Conservation (phyloP, 2,888 invertebrate species). For the Panzeria rudis region DNA sequence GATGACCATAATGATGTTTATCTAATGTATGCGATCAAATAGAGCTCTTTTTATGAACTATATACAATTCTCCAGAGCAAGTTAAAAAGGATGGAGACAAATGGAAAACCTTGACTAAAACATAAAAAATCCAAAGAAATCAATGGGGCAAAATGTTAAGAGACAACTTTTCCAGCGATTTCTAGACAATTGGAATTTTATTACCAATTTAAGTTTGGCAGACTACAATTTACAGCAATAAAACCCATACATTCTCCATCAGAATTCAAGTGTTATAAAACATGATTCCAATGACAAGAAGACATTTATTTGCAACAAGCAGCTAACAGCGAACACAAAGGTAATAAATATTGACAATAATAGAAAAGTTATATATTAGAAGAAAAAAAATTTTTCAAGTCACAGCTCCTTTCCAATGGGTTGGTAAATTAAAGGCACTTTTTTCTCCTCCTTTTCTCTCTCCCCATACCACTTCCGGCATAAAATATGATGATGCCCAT, state of each 20-base stretch:
- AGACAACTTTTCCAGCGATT: slow-evolving; percentile 46
- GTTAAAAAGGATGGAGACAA: slow-evolving; percentile 35
- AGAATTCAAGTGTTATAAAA: slow-evolving; percentile 67
- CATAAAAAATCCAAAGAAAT: slow-evolving; percentile 29
- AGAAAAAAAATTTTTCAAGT: slow-evolving; percentile 4
- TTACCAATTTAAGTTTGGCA: slow-evolving; percentile 67
- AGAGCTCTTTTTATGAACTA: slow-evolving; percentile 63
- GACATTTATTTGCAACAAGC: slow-evolving; percentile 43
- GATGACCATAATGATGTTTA: slow-evolving; percentile 71
- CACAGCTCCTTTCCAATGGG: neutral
- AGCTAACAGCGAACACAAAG: slow-evolving; percentile 3
- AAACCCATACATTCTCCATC: slow-evolving; percentile 52
- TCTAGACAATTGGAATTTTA: slow-evolving; percentile 68
- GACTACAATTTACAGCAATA: slow-evolving; percentile 38
- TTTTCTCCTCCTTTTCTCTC: neutral
- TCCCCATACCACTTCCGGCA: no score
- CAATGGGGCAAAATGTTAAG: slow-evolving; percentile 4
- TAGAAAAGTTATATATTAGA: slow-evolving; percentile 8
- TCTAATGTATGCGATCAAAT: slow-evolving; percentile 70
- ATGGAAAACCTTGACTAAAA: slow-evolving; percentile 17
- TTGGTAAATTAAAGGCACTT: neutral
- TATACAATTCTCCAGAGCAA: slow-evolving; percentile 63
- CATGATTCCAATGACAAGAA: slow-evolving; percentile 62
- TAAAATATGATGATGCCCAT: no score
- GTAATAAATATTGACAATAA: slow-evolving; percentile 28